phyloP scores from a whole-genome alignment of 2,888 invertebrate genomes.

The Ophion ventricosus region DNA sequence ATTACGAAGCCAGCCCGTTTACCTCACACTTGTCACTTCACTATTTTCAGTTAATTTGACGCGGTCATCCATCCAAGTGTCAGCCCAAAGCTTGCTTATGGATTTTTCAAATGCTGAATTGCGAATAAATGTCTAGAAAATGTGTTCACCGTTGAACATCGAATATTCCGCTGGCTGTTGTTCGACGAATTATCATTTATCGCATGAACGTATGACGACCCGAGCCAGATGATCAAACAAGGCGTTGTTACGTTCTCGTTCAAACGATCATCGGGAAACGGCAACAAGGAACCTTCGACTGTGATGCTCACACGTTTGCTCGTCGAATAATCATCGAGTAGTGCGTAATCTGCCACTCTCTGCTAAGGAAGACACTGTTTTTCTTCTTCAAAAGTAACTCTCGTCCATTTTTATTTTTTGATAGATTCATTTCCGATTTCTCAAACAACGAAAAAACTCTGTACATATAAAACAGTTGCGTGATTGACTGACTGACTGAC shows the following conservation, averaged over 20 bases:
- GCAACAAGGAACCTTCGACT: slow-evolving; percentile 86
- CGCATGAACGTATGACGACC: slow-evolving; percentile 77
- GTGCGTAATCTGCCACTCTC: slow-evolving; percentile 70
- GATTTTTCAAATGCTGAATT: background rate
- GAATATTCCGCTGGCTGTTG: slow-evolving; percentile 3
- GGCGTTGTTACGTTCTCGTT: slow-evolving; percentile 84
- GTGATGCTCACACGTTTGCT: slow-evolving; percentile 84
- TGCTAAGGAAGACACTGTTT: slow-evolving; percentile 41
- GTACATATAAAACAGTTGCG: too few relatives aligned
- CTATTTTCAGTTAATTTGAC: background rate
- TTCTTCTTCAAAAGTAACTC: background rate
- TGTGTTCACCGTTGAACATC: slow-evolving; percentile 32
- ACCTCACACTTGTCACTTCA: too few relatives aligned
- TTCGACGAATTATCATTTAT: slow-evolving; percentile 60
- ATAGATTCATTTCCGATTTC: background rate
- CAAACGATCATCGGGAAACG: slow-evolving; percentile 79
- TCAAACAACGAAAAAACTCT: too few relatives aligned
- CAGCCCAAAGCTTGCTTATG: background rate
- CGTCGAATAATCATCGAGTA: slow-evolving; percentile 75
- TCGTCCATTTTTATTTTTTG: background rate
- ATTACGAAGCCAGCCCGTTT: background rate
- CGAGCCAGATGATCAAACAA: slow-evolving; percentile 84
- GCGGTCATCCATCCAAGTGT: background rate
- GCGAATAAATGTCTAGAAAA: background rate
- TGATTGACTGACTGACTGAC: too few relatives aligned